These are phyloP conservation scores for Drosophila anomalipes DNA, from an alignment of 2,888 invertebrate species.

Conservation along the genomic window DNA sequence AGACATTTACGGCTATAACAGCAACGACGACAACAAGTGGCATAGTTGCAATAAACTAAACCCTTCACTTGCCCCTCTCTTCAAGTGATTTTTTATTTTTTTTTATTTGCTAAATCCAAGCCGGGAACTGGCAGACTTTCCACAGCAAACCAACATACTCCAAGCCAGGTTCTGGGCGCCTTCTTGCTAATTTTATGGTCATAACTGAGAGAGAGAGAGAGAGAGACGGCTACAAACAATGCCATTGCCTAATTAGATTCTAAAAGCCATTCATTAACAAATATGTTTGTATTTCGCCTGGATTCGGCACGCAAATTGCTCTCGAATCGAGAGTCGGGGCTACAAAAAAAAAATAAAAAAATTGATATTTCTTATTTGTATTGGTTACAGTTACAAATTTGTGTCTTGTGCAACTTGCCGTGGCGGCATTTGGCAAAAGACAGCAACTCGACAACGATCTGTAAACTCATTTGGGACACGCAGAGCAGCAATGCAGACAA, in stretches of 20 bases:
- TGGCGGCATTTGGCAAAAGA: conserved; percentile 56
- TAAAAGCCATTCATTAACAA: conserved; percentile 57
- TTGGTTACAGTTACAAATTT: conserved; percentile 32
- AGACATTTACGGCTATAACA: conserved; percentile 67
- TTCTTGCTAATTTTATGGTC: conserved; percentile 41
- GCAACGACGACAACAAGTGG: conserved; percentile 31
- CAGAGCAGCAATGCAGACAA: conserved; percentile 45
- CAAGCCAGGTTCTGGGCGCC: conserved; percentile 24
- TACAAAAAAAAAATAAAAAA: neutral
- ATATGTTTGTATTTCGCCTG: neutral
- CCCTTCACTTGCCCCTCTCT: neutral
- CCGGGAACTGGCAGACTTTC: conserved; percentile 43
- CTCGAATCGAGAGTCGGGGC: conserved; percentile 22
- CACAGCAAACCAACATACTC: neutral
- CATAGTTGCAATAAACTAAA: conserved; percentile 44
- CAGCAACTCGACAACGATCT: conserved; percentile 16
- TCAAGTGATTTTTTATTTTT: conserved; percentile 54
- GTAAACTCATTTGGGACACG: conserved; percentile 48
- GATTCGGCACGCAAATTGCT: conserved; percentile 53
- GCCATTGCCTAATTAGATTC: conserved; percentile 72
- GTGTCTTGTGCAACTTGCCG: conserved; percentile 44
- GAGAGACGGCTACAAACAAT: conserved; percentile 22
- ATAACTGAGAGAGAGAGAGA: conserved; percentile 28
- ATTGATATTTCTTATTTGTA: conserved; percentile 8
- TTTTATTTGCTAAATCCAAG: conserved; percentile 45